These are phyloP conservation scores for Solenopsis fugax DNA, from an alignment of 1,140 invertebrate species.

Conservation along the genomic window DNA sequence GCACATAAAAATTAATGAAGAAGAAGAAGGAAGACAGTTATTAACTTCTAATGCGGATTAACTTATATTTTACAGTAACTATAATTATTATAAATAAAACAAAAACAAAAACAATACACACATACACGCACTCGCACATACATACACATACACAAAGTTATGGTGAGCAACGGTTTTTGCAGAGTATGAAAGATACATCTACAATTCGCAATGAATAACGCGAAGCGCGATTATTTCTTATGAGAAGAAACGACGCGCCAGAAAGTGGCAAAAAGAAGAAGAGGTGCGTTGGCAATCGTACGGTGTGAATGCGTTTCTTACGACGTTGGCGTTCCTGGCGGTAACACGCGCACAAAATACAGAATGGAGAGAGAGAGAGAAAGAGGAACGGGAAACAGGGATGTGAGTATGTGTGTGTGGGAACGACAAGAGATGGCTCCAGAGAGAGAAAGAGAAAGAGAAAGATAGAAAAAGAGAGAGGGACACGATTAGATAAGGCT, in stretches of 20 bases:
- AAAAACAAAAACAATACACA: neutral
- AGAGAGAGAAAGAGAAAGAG: constrained; percentile 52
- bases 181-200: neutral
- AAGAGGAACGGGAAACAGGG: neutral
- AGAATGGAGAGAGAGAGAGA: constrained; percentile 51
- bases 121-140: neutral
- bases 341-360: constrained; percentile 67
- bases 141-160: neutral
- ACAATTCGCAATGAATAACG: constrained; percentile 7
- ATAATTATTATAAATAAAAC: constrained; percentile 6
- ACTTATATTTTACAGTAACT: neutral
- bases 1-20: constrained; percentile 1
- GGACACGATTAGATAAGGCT: constrained; percentile 76
- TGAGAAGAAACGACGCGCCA: constrained; percentile 8
- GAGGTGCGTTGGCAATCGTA: constrained; percentile 40
- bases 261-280: constrained; percentile 34
- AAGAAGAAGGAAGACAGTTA: neutral
- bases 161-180: neutral
- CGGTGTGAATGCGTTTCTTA: constrained; percentile 73
- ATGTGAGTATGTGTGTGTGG: constrained; percentile 16
- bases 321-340: constrained; percentile 69
- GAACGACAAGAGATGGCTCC: constrained; percentile 57
- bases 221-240: constrained; percentile 15
- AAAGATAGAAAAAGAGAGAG: constrained; percentile 49
- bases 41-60: constrained; percentile 5